phyloP scores from a whole-genome alignment of 2,888 invertebrate genomes.

The Eupelmus urozonus region DNA sequence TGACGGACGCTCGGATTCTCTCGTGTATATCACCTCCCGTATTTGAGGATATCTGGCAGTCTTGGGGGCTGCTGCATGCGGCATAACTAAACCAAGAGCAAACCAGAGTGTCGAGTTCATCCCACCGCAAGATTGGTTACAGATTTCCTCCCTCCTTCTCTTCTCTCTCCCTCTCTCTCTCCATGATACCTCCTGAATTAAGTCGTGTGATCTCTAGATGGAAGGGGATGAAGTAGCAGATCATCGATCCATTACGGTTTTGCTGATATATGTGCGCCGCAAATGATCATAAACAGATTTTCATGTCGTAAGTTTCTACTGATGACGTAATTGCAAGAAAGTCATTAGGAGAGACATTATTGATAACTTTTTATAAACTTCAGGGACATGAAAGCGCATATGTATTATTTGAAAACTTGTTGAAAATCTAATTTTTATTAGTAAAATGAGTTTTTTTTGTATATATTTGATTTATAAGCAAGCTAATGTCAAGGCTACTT shows the following conservation, averaged over 20 bases:
- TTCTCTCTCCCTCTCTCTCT: not conserved
- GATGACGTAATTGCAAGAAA: too few relatives aligned
- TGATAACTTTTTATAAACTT: too few relatives aligned
- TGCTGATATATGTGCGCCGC: not conserved
- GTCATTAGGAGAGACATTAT: too few relatives aligned
- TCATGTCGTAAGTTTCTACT: not conserved
- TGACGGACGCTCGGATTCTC: slow-evolving; percentile 21
- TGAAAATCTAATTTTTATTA: too few relatives aligned
- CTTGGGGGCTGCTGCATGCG: not conserved
- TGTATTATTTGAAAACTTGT: too few relatives aligned
- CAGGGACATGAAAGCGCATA: too few relatives aligned
- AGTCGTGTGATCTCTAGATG: not conserved
- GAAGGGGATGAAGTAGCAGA: not conserved
- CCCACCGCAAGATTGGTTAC: slow-evolving; percentile 48
- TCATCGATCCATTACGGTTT: not conserved
- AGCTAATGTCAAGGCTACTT: too few relatives aligned
- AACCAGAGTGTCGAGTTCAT: slow-evolving; percentile 51
- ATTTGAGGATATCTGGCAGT: slow-evolving; percentile 20
- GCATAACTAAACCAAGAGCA: slow-evolving; percentile 50
- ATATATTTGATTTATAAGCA: too few relatives aligned
- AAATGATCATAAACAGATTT: too few relatives aligned
- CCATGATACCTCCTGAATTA: slow-evolving; percentile 8
- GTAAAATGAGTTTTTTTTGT: too few relatives aligned
- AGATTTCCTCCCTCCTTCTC: not conserved
- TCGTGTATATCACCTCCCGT: not conserved